Evolutionary conservation across 2,888 invertebrate genomes (phyloP).

Genomic region (Arrhopalites spinosus): DNA sequence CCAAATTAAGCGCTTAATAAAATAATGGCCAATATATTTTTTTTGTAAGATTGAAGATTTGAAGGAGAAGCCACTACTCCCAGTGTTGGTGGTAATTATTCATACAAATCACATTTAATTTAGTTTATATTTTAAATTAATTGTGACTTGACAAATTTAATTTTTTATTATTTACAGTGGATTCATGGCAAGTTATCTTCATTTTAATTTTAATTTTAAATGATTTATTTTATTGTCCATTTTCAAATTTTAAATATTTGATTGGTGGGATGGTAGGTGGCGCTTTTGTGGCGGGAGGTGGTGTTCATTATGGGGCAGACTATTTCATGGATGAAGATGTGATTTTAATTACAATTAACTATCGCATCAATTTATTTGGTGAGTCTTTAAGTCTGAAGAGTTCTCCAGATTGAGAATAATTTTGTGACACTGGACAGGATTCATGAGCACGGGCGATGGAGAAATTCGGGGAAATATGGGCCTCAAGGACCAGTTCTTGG

Average conservation of each 20-base stretch:
- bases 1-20: background rate
- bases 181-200: background rate
- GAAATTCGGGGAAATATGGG: slow-evolving; percentile 23
- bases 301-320: background rate
- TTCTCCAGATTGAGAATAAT: too few species aligned
- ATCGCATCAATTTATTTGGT: slow-evolving; percentile 18
- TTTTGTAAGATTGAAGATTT: too few species aligned
- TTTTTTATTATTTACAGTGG: background rate
- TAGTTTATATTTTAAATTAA: background rate
- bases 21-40: background rate
- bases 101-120: background rate
- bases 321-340: slow-evolving; percentile 34
- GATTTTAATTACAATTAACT: slow-evolving; percentile 6
- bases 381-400: background rate
- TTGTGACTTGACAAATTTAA: background rate
- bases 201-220: background rate
- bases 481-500: slow-evolving; percentile 19
- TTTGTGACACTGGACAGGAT: background rate
- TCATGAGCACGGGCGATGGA: slow-evolving; percentile 12
- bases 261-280: slow-evolving; percentile 4
- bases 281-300: background rate
- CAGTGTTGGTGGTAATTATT: background rate
- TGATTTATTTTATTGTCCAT: background rate
- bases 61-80: background rate
- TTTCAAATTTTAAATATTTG: background rate